Conservation (phyloP, 2,113 vertebrate species). For the Oceanodroma tethys region DNA sequence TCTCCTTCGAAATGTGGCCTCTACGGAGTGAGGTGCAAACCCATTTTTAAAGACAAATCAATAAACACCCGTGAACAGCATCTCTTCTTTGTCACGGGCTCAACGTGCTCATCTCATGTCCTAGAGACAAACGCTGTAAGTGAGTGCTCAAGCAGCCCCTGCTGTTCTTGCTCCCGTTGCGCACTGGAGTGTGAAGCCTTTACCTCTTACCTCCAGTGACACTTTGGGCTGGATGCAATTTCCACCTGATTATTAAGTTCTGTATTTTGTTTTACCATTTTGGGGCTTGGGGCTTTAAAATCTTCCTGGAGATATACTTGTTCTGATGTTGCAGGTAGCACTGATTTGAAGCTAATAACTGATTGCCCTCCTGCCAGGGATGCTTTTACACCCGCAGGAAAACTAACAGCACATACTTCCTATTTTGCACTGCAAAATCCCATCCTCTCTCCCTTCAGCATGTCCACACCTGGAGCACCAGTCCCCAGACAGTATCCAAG, state of each 20-base stretch:
- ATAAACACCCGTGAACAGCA: not conserved
- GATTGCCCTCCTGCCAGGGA: not conserved
- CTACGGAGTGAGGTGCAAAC: rapidly evolving
- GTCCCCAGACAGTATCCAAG: not conserved
- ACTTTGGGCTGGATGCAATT: not conserved
- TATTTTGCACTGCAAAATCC: not conserved
- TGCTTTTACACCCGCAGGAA: not conserved
- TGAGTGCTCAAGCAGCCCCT: not conserved
- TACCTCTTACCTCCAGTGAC: not conserved
- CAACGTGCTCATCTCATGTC: not conserved
- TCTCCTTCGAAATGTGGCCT: rapidly evolving
- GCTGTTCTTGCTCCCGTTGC: not conserved
- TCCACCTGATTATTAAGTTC: not conserved
- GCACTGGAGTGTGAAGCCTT: not conserved
- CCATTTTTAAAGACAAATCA: not conserved
- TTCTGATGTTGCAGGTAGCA: not conserved
- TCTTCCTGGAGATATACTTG: not conserved
- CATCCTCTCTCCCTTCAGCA: not conserved
- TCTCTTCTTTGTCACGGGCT: not conserved
- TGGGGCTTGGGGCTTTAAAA: not conserved
- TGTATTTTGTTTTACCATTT: not conserved
- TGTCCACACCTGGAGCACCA: not conserved
- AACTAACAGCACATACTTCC: not conserved
- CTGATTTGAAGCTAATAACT: not conserved
- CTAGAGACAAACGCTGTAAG: not conserved